These are phyloP conservation scores for Asarcornis scutulata DNA, from an alignment of 2,113 vertebrate species.

Conservation along the genomic window DNA sequence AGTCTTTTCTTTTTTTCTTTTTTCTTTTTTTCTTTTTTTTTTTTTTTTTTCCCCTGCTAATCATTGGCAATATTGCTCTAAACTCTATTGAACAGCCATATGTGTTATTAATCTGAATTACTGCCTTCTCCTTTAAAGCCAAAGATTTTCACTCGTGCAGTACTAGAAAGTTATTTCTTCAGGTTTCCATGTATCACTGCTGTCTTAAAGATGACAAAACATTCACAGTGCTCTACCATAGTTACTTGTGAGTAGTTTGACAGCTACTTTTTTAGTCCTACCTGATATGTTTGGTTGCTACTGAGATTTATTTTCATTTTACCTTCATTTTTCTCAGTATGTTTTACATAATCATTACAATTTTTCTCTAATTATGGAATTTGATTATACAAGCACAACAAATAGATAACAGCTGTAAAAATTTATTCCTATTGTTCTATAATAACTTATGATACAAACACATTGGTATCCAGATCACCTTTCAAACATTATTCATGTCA, in stretches of 20 bases:
- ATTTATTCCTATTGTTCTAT: not conserved
- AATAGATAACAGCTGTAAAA: not conserved
- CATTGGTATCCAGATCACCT: not conserved
- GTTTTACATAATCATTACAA: not conserved
- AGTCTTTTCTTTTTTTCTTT: too few species aligned
- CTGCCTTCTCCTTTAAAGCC: not conserved
- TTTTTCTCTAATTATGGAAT: conserved; percentile 11
- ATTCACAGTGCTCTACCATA: not conserved
- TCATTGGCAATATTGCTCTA: not conserved
- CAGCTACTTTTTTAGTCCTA: not conserved
- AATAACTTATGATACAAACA: not conserved
- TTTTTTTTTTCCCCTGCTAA: not conserved
- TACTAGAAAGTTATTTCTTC: not conserved
- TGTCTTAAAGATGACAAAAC: not conserved
- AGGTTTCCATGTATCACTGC: not conserved
- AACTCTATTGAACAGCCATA: not conserved
- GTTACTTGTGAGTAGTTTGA: not conserved
- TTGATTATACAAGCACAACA: not conserved
- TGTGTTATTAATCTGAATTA: not conserved
- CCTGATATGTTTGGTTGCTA: not conserved
- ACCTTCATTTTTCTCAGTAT: not conserved
- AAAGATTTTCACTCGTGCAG: not conserved
- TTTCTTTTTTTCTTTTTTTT: not conserved
- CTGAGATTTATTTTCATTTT: not conserved
- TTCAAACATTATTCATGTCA: not conserved